Percentiles rank a stretch among this genome's conserved stretches.
phyloP scores from a whole-genome alignment of 1,140 invertebrate species.

The Drosophila ironensis region DNA sequence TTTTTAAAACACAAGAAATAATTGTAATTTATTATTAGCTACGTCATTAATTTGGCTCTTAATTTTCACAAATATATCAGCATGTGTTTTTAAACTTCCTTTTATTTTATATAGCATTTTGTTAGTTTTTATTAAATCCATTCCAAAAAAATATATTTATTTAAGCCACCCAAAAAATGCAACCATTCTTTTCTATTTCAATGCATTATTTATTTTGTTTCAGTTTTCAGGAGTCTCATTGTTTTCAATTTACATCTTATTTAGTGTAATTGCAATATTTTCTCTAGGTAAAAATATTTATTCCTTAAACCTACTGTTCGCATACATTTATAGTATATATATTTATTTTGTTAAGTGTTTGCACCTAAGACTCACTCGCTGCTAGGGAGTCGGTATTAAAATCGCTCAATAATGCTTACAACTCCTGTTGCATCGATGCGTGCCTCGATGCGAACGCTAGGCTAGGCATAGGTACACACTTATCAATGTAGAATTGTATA shows the following conservation, averaged over 20 bases:
- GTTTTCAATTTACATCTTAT: constrained; percentile 68
- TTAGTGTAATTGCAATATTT: constrained; percentile 60
- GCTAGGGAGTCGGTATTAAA: constrained; percentile 51
- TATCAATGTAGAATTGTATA: constrained; percentile 59
- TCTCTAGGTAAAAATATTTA: constrained; percentile 74
- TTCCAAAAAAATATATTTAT: not conserved
- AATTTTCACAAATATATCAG: too few relatives aligned
- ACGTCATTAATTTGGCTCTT: too few relatives aligned
- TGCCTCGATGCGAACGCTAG: constrained; percentile 15
- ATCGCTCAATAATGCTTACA: constrained; percentile 51
- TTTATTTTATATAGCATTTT: too few relatives aligned
- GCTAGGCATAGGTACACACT: constrained; percentile 41
- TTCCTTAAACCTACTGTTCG: constrained; percentile 23
- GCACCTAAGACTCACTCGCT: constrained; percentile 30
- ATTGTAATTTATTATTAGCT: too few relatives aligned
- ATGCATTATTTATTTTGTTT: constrained; percentile 54
- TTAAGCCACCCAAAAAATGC: not conserved
- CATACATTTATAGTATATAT: constrained; percentile 14
- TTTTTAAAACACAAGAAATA: too few relatives aligned
- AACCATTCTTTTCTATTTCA: constrained; percentile 51
- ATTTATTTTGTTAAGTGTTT: constrained; percentile 9
- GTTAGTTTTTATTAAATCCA: too few relatives aligned
- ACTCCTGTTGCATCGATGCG: constrained; percentile 25
- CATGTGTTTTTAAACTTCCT: too few relatives aligned
- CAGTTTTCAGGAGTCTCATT: constrained; percentile 68